Evolutionary conservation across 2,113 vertebrate species (phyloP).

Genomic region (Colistium nudipinnis): DNA sequence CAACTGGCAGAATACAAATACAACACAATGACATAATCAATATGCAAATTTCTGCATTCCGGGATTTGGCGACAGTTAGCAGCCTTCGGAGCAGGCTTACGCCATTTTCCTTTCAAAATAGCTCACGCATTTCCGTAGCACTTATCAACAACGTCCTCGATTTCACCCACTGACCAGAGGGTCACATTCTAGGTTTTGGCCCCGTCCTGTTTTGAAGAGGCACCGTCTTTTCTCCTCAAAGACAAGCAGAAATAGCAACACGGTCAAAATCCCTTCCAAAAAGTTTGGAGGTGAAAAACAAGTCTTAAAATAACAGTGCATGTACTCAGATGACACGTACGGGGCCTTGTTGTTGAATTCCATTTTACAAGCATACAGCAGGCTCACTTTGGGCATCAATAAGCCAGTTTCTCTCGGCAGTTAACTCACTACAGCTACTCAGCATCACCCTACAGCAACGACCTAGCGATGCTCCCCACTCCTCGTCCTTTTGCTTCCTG

Average conservation of each 20-base stretch:
- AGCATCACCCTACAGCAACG: slow-evolving; percentile 51
- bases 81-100: background rate
- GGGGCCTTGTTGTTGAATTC: slow-evolving; percentile 31
- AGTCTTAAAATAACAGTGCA: slow-evolving; percentile 44
- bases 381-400: slow-evolving; percentile 43
- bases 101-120: background rate
- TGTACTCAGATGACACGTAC: slow-evolving; percentile 58
- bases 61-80: background rate
- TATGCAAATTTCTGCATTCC: background rate
- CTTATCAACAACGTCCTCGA: too few relatives aligned
- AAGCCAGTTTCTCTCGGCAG: slow-evolving; percentile 56
- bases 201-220: background rate
- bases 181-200: too few relatives aligned
- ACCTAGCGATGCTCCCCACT: slow-evolving; percentile 52
- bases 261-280: slow-evolving; percentile 30
- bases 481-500: slow-evolving; percentile 39
- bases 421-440: slow-evolving; percentile 56
- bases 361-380: slow-evolving; percentile 40
- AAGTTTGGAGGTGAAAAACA: slow-evolving; percentile 45
- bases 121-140: background rate
- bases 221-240: slow-evolving; percentile 9
- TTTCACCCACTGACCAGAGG: too few relatives aligned
- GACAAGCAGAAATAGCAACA: background rate
- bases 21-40: background rate
- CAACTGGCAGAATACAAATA: background rate